Conservation (phyloP, 1,140 invertebrate species). For the Rhagoletis pomonella region DNA sequence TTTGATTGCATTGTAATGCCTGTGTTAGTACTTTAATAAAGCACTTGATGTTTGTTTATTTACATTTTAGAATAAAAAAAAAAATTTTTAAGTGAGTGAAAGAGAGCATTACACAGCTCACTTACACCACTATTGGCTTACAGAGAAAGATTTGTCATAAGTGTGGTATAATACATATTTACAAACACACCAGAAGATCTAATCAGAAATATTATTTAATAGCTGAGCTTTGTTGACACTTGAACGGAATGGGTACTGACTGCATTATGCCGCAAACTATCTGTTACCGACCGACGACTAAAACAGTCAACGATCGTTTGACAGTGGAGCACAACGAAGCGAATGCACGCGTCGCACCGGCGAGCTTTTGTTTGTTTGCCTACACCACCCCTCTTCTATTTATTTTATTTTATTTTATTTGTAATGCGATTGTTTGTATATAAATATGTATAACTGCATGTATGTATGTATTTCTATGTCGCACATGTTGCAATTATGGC, state of each 20-base stretch:
- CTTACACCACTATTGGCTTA: background rate
- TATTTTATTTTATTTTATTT: background rate
- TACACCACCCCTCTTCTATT: background rate
- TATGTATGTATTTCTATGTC: background rate
- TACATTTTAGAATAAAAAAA: background rate
- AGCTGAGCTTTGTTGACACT: slow-evolving; percentile 24
- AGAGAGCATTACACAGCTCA: background rate
- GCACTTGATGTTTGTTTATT: slow-evolving; percentile 26
- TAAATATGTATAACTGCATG: background rate
- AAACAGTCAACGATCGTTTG: background rate
- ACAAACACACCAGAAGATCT: background rate
- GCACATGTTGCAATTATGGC: slow-evolving; percentile 34
- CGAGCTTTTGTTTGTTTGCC: too few relatives aligned
- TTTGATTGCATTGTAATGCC: background rate
- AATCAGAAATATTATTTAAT: background rate
- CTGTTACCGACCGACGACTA: background rate
- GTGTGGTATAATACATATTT: background rate
- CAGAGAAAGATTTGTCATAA: background rate
- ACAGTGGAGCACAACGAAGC: background rate
- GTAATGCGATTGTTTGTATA: background rate
- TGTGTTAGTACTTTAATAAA: background rate
- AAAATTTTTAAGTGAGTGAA: background rate
- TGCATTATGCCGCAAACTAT: background rate
- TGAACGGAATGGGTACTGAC: background rate
- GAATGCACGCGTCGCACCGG: background rate